A percentile compares a stretch with the other conserved stretches of the same genome.
These are phyloP conservation scores for Periphyllus acericola DNA, from an alignment of 2,888 invertebrate species.

Conservation along the genomic window DNA sequence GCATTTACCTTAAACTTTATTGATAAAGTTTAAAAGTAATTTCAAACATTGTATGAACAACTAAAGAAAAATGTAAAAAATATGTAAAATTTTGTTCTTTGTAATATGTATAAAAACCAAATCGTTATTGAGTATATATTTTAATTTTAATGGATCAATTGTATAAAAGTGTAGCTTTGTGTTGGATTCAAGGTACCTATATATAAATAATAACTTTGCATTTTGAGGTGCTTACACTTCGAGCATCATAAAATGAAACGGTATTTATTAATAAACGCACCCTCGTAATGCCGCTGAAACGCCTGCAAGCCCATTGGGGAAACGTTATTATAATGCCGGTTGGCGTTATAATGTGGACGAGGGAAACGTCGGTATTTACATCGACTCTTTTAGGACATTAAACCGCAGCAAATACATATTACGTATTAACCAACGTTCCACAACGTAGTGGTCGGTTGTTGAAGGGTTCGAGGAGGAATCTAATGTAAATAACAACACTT, in stretches of 20 bases:
- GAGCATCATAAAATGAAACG: constrained; percentile 52
- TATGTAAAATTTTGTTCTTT: constrained; percentile 6
- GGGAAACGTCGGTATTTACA: constrained; percentile 52
- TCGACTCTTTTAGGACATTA: constrained; percentile 55
- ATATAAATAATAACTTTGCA: constrained; percentile 16
- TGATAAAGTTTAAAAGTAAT: background rate
- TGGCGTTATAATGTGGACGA: constrained; percentile 36
- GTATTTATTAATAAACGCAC: constrained; percentile 61
- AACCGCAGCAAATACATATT: constrained; percentile 50
- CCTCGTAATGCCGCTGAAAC: constrained; percentile 42
- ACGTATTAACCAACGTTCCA: constrained; percentile 33
- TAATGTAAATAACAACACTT: constrained; percentile 10
- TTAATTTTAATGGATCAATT: constrained; percentile 37
- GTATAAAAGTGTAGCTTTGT: background rate
- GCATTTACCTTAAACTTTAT: background rate
- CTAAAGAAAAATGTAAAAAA: constrained; percentile 2
- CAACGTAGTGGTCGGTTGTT: constrained; percentile 8
- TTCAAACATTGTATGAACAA: background rate
- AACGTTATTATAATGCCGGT: constrained; percentile 42
- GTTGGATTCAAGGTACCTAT: background rate
- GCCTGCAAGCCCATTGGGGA: constrained; percentile 25
- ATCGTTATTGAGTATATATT: constrained; percentile 9
- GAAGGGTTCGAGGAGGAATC: background rate
- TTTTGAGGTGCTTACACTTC: constrained; percentile 42
- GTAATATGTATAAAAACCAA: background rate